Evolutionary conservation across 2,113 vertebrate genomes (phyloP).

Genomic region (Potamarius usumacintae): DNA sequence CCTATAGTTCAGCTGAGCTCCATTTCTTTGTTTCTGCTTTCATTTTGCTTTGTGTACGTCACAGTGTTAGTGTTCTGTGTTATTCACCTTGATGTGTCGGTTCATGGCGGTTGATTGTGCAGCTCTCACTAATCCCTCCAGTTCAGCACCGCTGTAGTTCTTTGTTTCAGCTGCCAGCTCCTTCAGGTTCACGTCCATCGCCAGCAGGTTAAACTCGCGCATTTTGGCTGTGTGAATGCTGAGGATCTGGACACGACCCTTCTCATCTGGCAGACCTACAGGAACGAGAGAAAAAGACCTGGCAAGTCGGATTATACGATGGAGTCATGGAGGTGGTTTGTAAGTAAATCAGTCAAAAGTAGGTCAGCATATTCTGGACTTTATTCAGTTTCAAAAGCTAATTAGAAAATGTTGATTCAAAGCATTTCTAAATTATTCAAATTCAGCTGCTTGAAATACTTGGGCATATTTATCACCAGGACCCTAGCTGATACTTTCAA

Average conservation of each 20-base stretch:
- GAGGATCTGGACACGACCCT: conserved; percentile 92
- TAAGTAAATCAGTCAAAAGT: neutral
- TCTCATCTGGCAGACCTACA: conserved; percentile 92
- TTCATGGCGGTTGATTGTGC: conserved; percentile 99
- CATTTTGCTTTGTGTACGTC: neutral
- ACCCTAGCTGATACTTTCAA: too few relatives aligned
- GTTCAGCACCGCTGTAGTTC: conserved; percentile 95
- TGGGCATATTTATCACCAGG: too few relatives aligned
- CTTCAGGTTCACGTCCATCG: conserved; percentile 80
- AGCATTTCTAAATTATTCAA: too few relatives aligned
- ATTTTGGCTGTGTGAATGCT: conserved; percentile 95
- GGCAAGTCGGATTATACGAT: neutral
- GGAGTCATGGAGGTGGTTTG: neutral
- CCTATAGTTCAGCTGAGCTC: neutral
- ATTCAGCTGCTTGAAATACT: too few relatives aligned
- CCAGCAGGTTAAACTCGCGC: conserved; percentile 84
- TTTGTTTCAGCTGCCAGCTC: conserved; percentile 92
- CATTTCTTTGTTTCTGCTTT: neutral
- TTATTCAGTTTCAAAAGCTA: neutral
- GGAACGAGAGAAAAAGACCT: neutral
- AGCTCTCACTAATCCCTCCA: conserved; percentile 93
- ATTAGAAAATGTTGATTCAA: neutral
- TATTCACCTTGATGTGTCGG: conserved; percentile 92
- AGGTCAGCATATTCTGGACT: neutral
- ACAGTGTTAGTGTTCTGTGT: neutral